These are phyloP conservation scores for Pristionchus arcanus DNA, from an alignment of 2,888 invertebrate species.

Conservation along the genomic window DNA sequence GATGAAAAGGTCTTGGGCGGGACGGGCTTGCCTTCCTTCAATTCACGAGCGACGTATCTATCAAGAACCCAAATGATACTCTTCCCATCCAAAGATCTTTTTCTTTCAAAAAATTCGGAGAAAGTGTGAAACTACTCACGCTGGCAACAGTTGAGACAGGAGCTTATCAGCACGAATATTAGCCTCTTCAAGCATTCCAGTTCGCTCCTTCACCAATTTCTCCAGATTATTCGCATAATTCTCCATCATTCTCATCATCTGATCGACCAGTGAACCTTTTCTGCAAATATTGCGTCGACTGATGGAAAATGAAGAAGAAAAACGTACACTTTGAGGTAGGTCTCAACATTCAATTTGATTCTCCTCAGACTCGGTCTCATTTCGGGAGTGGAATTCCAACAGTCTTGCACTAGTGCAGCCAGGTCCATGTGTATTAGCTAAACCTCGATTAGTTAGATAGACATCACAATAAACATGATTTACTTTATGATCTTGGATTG, in stretches of 20 bases:
- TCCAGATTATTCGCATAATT: constrained; percentile 78
- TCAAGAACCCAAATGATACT: not conserved
- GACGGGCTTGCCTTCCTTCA: constrained; percentile 70
- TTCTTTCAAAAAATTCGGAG: not conserved
- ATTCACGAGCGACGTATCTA: constrained; percentile 22
- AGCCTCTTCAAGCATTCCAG: constrained; percentile 78
- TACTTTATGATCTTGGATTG: constrained; percentile 72
- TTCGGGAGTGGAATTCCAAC: constrained; percentile 72
- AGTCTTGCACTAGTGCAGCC: constrained; percentile 67
- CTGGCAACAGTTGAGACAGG: constrained; percentile 74
- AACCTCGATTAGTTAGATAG: not conserved
- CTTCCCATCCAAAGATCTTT: not conserved
- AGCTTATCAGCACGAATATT: constrained; percentile 75
- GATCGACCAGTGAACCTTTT: constrained; percentile 78
- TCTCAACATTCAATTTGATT: constrained; percentile 74
- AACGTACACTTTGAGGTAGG: constrained; percentile 69
- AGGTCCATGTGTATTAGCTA: constrained; percentile 58
- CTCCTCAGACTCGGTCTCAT: constrained; percentile 72
- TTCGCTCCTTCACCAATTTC: constrained; percentile 77
- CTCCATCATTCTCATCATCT: constrained; percentile 77
- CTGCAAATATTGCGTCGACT: constrained; percentile 56
- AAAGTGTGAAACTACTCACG: constrained; percentile 48
- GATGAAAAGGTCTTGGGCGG: constrained; percentile 75
- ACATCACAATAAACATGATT: constrained; percentile 39
- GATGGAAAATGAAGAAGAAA: too few relatives aligned